phyloP scores from a whole-genome alignment of 2,797 vertebrate genomes.

The Sebastes vulpes region DNA sequence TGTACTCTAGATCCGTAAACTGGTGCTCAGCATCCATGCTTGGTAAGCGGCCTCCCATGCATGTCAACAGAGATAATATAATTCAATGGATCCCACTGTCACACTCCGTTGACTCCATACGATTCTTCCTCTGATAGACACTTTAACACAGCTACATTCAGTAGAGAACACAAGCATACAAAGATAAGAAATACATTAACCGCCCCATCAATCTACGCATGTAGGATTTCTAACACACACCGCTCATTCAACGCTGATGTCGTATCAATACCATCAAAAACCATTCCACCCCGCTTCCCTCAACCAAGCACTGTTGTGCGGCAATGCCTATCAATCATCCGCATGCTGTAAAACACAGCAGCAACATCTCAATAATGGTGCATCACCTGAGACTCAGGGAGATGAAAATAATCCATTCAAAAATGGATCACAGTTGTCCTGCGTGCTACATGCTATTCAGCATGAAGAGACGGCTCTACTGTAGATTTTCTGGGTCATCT shows the following conservation, averaged over 20 bases:
- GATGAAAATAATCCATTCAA: conserved; percentile 61
- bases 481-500: conserved; percentile 69
- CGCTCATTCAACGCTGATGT: background rate
- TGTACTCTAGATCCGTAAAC: conserved; percentile 1
- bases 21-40: background rate
- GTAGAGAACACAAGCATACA: background rate
- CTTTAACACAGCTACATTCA: background rate
- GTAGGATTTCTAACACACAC: background rate
- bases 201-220: background rate
- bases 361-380: conserved; percentile 66
- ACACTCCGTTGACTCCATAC: background rate
- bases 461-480: conserved; percentile 28
- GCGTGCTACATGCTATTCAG: conserved; percentile 24
- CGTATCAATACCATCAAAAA: conserved; percentile 28
- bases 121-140: background rate
- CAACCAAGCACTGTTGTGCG: conserved; percentile 9
- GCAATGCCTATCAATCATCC: conserved; percentile 51
- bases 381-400: conserved; percentile 66
- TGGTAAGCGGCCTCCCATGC: background rate
- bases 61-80: background rate
- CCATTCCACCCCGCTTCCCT: background rate
- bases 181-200: background rate
- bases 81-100: conserved; percentile 8
- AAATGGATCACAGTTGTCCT: conserved; percentile 50
- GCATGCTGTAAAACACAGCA: conserved; percentile 25